These are phyloP conservation scores for Gymnocheta viridis DNA, from an alignment of 2,888 invertebrate species.

Conservation along the genomic window DNA sequence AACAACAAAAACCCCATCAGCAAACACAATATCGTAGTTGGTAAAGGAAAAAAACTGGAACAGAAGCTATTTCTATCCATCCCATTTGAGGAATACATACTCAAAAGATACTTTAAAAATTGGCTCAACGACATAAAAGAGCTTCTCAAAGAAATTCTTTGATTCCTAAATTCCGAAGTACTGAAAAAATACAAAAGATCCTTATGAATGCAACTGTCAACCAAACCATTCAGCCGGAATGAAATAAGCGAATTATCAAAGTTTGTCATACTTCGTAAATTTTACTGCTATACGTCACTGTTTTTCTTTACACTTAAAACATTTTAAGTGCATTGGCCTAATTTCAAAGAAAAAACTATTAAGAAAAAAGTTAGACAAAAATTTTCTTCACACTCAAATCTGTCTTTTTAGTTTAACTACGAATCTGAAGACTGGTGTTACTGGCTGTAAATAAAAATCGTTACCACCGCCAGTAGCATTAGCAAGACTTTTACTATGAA, in stretches of 20 bases:
- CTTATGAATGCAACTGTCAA: slow-evolving; percentile 27
- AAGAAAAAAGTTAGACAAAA: slow-evolving; percentile 25
- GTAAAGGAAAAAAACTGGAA: slow-evolving; percentile 64
- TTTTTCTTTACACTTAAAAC: slow-evolving; percentile 2
- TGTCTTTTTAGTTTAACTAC: not conserved
- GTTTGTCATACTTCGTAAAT: slow-evolving; percentile 23
- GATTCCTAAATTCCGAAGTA: not conserved
- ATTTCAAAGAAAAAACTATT: slow-evolving; percentile 22
- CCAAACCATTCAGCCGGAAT: slow-evolving; percentile 37
- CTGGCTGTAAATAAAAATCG: slow-evolving; percentile 26
- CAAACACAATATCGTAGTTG: slow-evolving; percentile 67
- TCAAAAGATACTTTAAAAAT: slow-evolving; percentile 19
- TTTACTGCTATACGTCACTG: slow-evolving; percentile 33
- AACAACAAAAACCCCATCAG: slow-evolving; percentile 64
- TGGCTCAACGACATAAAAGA: slow-evolving; percentile 4
- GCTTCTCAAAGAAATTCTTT: not conserved
- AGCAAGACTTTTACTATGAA: slow-evolving; percentile 75
- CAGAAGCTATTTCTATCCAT: slow-evolving; percentile 19
- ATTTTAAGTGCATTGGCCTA: slow-evolving; percentile 58
- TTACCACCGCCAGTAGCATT: slow-evolving; percentile 14
- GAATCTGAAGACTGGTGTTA: not conserved
- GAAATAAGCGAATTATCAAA: slow-evolving; percentile 45
- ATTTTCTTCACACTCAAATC: slow-evolving; percentile 12
- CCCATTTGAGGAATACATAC: slow-evolving; percentile 40
- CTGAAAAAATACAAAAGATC: slow-evolving; percentile 13